Base-by-base conservation (phyloP, 2,797 vertebrate genomes). In the Morelia viridis region DNA sequence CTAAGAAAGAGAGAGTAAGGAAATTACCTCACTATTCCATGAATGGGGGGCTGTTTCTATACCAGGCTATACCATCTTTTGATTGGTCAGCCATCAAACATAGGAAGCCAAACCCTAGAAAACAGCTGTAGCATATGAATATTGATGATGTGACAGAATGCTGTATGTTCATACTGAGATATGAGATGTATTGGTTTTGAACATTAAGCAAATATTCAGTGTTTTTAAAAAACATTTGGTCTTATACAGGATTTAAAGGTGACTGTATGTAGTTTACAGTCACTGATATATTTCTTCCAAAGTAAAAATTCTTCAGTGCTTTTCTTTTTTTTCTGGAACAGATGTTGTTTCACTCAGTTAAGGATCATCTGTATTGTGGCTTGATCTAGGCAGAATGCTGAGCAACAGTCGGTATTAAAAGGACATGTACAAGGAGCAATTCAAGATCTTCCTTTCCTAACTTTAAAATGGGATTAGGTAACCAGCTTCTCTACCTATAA, bases 1-100 rank as follows among this genome's bases (percentile, higher is more conserved):
- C 22, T 65, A 87, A 62, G 46, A 26, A 41, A 88, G 3, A 0
- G 0, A 26, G 85, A 5, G 0, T 0, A 87, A 85, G 58, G 91
- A 46, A 64, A 71, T 61, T 84, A 24, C 31, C 65, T 61, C 88
- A 22, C 84, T 93, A 41, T 24, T 89, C 19, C 12, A 56, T 41
- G 50, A 31, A 28, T 87, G 17, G 0, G 87, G 89, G 35, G 11
- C 9, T 85, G 84, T n/a, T 19, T 90, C 89, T 53, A 11, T 56
- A 1, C 1, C 76, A 83, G 24, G 31, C 85, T 28, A 1, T 84
- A 89, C 22, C 17, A 91, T 85, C 41, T 88, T 68, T 85, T n/a
- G 11, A 68, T 62, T 71, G 71, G 41, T 68, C 62, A 86, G 41
- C 22, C 84, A 15, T 71, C 13, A 85, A 83, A 46, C 10, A 6